A percentile compares a stretch with the other conserved stretches of the same genome.
Conservation (phyloP, 1,140 invertebrate species). For the Tribolium castaneum region DNA sequence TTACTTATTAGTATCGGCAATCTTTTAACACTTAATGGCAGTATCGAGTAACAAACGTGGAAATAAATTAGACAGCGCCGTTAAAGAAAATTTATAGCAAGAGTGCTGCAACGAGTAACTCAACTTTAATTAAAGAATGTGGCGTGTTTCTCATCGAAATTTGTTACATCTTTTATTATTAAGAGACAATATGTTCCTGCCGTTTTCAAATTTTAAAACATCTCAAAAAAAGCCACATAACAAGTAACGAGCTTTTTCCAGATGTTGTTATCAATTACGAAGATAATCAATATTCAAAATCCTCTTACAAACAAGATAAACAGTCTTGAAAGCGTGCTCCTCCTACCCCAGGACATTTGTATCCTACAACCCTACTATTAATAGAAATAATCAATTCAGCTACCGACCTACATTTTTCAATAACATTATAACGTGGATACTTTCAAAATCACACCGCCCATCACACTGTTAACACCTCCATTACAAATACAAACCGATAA, state of each 20-base stretch:
- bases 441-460: slow-evolving; percentile 9
- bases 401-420: slow-evolving; percentile 10
- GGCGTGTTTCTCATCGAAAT: neutral
- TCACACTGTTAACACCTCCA: slow-evolving; percentile 7
- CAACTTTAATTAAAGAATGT: neutral
- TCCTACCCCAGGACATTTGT: neutral
- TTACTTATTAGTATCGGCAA: neutral
- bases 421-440: neutral
- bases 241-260: no score
- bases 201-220: neutral
- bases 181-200: neutral
- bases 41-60: neutral
- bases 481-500: neutral
- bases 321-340: neutral
- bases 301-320: neutral
- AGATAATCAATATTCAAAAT: neutral
- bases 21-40: neutral
- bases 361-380: slow-evolving; percentile 33
- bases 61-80: neutral
- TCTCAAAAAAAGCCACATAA: neutral
- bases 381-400: slow-evolving; percentile 44
- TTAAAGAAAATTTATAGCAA: neutral
- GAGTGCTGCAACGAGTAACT: neutral
- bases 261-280: no score
- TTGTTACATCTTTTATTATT: neutral